Evolutionary conservation across 2,797 vertebrate genomes (phyloP).

Genomic region (Menidia menidia): DNA sequence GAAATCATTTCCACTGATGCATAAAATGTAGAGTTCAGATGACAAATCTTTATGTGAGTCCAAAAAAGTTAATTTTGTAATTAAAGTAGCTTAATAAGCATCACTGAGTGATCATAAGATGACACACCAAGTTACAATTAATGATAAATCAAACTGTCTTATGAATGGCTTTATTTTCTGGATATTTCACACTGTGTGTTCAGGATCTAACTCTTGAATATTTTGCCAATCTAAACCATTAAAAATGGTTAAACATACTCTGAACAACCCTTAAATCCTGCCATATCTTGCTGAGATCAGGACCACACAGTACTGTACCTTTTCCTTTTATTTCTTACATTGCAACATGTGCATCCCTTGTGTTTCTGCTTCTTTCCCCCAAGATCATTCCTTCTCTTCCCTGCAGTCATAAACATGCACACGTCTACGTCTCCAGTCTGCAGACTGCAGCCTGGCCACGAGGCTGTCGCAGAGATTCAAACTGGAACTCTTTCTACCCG

Average conservation of each 20-base stretch:
- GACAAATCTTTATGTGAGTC: background rate
- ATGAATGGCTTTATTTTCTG: background rate
- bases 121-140: no score
- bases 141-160: no score
- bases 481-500: slow-evolving; percentile 28
- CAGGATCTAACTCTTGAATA: background rate
- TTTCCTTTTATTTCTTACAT: slow-evolving; percentile 2
- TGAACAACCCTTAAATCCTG: background rate
- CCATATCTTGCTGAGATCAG: slow-evolving; percentile 1
- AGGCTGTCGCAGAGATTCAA: slow-evolving; percentile 20
- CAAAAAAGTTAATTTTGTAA: background rate
- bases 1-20: background rate
- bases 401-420: background rate
- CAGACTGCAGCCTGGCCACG: slow-evolving; percentile 28
- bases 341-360: background rate
- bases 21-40: background rate
- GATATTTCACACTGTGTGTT: background rate
- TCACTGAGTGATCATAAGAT: no score
- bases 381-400: no score
- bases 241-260: background rate
- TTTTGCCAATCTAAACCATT: background rate
- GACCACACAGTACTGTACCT: no score
- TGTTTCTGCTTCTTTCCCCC: no score
- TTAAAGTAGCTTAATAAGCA: no score
- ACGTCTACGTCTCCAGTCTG: slow-evolving; percentile 9